Evolutionary conservation across 2,113 vertebrate species (phyloP), one percentile per base, ranked within the genome.

Genomic region (Marmota flaviventris): DNA sequence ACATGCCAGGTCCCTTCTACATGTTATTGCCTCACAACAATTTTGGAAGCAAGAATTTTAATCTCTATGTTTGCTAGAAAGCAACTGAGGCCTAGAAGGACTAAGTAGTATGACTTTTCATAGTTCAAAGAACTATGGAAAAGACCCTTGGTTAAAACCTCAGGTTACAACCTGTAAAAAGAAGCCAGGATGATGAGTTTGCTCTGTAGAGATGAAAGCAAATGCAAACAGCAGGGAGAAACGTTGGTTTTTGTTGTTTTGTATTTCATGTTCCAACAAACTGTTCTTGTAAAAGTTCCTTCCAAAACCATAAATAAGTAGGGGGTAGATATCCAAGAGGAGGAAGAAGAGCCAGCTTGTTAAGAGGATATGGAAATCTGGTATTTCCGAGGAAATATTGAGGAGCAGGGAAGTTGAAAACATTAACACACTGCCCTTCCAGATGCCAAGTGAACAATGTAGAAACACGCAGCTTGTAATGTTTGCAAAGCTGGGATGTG

Each of bases 11-110:
- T 45, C 53, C 77, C 78, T 45, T 70, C 8, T 48, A 20, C 82
- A 29, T 3, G 42, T 16, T 70, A 61, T 20, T 27, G 75, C 70
- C n/a, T 76, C 20, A 37, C n/a, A 56, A 8, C 14, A 63, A 63
- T 72, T 20, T 67, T 51, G 27, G 58, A 91, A 85, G 69, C 29
- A 93, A 94, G 61, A 70, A 48, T 89, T 82, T 95, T 89, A 65
- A 91, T 69, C 69, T 88, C 67, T 37, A 2, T 48, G 81, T 97
- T 97, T 82, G 82, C 89, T 86, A 84, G 94, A 94, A 93, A 97
- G 91, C 77, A 96, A 70, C 42, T n/a, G 89, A 82, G 53, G 20
- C 63, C 89, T 61, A 37, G 39, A 65, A 53, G 63, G 72, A 91
- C 91, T 29, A n/a, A 73, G 65, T n/a, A 34, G 87, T 8, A 39